Conservation (phyloP, 2,888 invertebrate species). For the Mycalesis mineus region DNA sequence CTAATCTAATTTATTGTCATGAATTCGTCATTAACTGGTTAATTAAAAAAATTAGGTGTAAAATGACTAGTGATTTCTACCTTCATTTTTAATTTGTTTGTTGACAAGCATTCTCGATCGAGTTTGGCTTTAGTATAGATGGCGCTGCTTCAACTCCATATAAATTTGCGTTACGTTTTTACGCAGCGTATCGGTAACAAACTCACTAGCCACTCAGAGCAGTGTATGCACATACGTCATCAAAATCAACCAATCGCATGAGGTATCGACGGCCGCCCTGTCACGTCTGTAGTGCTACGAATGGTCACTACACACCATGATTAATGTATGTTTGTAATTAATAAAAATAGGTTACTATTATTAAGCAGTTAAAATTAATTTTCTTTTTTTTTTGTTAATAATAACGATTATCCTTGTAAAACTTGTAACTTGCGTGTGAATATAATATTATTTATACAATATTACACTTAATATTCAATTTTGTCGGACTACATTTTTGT, state of each 20-base stretch:
- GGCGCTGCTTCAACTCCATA: too few species aligned
- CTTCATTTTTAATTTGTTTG: too few species aligned
- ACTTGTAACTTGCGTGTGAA: conserved; percentile 23
- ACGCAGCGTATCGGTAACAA: too few species aligned
- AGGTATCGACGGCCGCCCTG: background rate
- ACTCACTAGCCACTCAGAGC: too few species aligned
- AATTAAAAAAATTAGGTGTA: too few species aligned
- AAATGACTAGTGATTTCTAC: too few species aligned
- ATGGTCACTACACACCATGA: conserved; percentile 4
- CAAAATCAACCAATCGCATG: background rate
- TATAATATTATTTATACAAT: conserved; percentile 18
- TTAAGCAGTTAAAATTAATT: conserved; percentile 21
- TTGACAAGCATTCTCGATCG: too few species aligned
- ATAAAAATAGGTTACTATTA: conserved; percentile 22
- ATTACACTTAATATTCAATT: conserved; percentile 10
- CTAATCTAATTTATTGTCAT: too few species aligned
- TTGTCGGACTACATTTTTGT: conserved; percentile 6
- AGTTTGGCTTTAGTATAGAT: too few species aligned
- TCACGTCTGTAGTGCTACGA: background rate
- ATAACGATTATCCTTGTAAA: conserved; percentile 18
- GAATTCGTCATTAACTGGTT: too few species aligned
- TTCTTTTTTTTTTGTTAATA: conserved; percentile 20
- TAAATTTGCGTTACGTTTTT: too few species aligned
- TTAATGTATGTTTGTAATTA: conserved; percentile 25
- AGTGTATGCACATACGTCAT: too few species aligned